Conservation (phyloP, 2,888 invertebrate species). For the Diogma glabrata region DNA sequence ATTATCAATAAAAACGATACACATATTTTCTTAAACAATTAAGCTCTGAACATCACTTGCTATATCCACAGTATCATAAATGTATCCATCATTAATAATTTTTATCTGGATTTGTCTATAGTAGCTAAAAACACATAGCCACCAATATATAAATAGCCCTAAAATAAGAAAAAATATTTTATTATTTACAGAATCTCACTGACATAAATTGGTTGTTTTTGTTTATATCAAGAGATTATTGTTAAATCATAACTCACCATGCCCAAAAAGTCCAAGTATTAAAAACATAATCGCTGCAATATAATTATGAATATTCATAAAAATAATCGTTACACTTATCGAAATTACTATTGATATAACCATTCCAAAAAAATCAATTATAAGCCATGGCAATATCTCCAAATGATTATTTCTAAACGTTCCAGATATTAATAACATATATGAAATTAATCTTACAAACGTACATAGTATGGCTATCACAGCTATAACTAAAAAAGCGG, state of each 20-base stretch:
- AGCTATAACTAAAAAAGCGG: not conserved
- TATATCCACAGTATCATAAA: too few species aligned
- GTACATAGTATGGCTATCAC: not conserved
- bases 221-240: not conserved
- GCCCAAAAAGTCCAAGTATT: not conserved
- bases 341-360: not conserved
- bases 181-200: too few species aligned
- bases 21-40: not conserved
- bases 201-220: not conserved
- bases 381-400: constrained; percentile 2
- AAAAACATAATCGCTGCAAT: not conserved
- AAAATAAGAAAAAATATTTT: too few species aligned
- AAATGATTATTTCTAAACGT: not conserved
- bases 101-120: not conserved
- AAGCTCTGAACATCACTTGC: not conserved
- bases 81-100: too few species aligned
- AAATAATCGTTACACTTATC: not conserved
- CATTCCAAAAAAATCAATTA: not conserved
- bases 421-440: not conserved
- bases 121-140: not conserved
- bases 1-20: not conserved
- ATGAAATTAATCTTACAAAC: not conserved
- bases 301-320: not conserved
- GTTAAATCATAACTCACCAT: not conserved
- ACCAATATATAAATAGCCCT: not conserved